These are phyloP conservation scores for Typhlomys cinereus DNA, from an alignment of 2,113 vertebrate genomes.

Conservation along the genomic window DNA sequence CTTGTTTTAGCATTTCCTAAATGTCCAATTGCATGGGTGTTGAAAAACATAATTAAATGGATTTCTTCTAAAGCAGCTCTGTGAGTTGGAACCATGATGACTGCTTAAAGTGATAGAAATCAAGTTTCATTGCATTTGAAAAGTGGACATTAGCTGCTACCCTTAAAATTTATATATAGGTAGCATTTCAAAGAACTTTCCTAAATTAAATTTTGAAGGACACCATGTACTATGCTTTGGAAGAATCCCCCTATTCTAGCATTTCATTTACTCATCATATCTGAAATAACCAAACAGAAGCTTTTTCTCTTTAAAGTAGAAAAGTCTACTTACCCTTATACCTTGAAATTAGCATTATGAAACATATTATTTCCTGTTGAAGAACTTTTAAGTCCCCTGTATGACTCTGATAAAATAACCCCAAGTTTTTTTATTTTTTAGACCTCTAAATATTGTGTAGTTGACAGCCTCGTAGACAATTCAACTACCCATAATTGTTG, in stretches of 20 bases:
- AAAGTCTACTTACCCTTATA: not conserved
- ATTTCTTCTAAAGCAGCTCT: not conserved
- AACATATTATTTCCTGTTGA: not conserved
- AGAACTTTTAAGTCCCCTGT: not conserved
- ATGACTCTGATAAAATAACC: not conserved
- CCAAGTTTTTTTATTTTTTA: not conserved
- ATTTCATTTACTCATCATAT: not conserved
- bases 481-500: not conserved
- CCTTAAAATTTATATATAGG: not conserved
- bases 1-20: conserved; percentile 29
- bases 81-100: not conserved
- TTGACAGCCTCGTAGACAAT: not conserved
- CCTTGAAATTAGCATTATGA: not conserved
- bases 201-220: conserved; percentile 30
- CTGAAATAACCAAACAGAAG: not conserved
- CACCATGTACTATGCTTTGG: not conserved
- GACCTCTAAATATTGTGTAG: not conserved
- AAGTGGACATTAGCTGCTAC: not conserved
- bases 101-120: conserved; percentile 10
- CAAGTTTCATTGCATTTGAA: not conserved
- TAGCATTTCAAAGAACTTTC: not conserved
- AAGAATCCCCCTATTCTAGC: not conserved
- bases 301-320: not conserved
- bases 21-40: not conserved
- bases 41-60: conserved; percentile 18